These are phyloP conservation scores for Microcebus ravelobensis DNA, from an alignment of 2,113 vertebrate genomes.

Conservation along the genomic window DNA sequence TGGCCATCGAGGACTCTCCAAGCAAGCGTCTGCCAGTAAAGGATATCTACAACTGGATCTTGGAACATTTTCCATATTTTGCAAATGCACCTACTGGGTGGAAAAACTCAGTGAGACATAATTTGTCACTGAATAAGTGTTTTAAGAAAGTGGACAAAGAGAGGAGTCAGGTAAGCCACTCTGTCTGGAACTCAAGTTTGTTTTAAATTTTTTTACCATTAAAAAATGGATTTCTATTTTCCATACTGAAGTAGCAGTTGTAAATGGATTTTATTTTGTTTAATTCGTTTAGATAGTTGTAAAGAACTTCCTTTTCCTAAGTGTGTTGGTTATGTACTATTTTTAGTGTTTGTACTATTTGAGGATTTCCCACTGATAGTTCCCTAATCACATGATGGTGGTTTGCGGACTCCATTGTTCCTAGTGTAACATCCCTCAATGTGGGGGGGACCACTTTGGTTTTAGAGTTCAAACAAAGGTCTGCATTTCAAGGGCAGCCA, in stretches of 20 bases:
- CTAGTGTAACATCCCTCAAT: background rate
- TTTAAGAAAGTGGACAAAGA: slow-evolving; percentile 99
- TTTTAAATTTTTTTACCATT: background rate
- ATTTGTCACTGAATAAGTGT: slow-evolving; percentile 98
- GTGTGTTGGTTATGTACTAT: slow-evolving; percentile 65
- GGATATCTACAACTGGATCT: slow-evolving; percentile 99
- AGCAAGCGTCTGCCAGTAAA: slow-evolving; percentile 97
- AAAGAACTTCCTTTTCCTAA: slow-evolving; percentile 66
- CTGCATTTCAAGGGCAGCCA: background rate
- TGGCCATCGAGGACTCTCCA: slow-evolving; percentile 98
- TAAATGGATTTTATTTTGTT: slow-evolving; percentile 64
- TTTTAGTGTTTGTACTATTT: slow-evolving; percentile 68
- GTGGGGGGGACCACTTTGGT: background rate
- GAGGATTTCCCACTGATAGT: slow-evolving; percentile 62
- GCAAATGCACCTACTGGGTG: slow-evolving; percentile 97
- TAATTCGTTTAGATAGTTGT: slow-evolving; percentile 70
- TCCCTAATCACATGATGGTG: slow-evolving; percentile 66
- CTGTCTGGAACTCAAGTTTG: slow-evolving; percentile 1
- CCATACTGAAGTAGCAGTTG: slow-evolving; percentile 32
- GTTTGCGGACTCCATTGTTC: slow-evolving; percentile 59
- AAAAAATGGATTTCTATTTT: background rate
- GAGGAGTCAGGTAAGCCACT: slow-evolving; percentile 94
- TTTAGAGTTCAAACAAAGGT: background rate
- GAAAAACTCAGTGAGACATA: slow-evolving; percentile 99
- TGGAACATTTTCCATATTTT: slow-evolving; percentile 99